Evolutionary conservation across 2,888 invertebrate species (phyloP).

Genomic region (Polyommatus icarus): DNA sequence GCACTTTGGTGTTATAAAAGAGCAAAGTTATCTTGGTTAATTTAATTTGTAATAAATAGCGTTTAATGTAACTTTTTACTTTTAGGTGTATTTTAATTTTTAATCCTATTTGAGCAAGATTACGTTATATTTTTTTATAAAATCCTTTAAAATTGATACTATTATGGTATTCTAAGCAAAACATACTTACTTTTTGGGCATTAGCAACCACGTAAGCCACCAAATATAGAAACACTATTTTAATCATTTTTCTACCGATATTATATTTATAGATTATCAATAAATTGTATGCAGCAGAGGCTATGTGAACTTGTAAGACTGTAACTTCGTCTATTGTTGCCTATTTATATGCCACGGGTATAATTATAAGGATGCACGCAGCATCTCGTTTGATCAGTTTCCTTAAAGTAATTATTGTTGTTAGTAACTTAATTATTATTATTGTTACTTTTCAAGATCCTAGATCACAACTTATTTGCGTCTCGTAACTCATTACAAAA

Average conservation of each 20-base stretch:
- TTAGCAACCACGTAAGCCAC: not conserved
- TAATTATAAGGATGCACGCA: slow-evolving; percentile 19
- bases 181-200: not conserved
- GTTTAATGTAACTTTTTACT: too few relatives aligned
- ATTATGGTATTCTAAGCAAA: not conserved
- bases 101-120: too few relatives aligned
- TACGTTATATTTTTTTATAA: too few relatives aligned
- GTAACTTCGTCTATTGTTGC: not conserved
- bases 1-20: too few relatives aligned
- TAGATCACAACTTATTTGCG: not conserved
- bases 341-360: slow-evolving; percentile 26
- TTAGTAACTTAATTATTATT: slow-evolving; percentile 7
- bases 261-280: not conserved
- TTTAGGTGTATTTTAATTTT: too few relatives aligned
- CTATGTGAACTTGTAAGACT: not conserved
- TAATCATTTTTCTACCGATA: not conserved
- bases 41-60: too few relatives aligned
- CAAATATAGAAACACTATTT: not conserved
- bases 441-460: not conserved
- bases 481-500: not conserved
- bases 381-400: slow-evolving; percentile 9
- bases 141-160: not conserved
- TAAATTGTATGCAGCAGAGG: not conserved
- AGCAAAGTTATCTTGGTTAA: too few relatives aligned
- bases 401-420: slow-evolving; percentile 14